These are phyloP conservation scores for Zeus faber DNA, from an alignment of 2,113 vertebrate genomes.

Conservation along the genomic window DNA sequence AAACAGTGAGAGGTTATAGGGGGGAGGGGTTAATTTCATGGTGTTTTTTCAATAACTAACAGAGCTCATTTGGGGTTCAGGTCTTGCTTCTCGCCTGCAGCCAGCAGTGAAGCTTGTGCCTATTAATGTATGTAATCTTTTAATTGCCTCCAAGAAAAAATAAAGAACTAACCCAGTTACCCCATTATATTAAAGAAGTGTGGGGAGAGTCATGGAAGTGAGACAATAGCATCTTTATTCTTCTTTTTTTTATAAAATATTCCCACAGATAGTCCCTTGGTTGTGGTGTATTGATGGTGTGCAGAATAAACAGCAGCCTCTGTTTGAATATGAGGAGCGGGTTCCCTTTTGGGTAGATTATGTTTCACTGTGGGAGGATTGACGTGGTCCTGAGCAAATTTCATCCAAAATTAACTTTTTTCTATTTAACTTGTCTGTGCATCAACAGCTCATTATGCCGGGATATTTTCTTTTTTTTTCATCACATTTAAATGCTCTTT, in stretches of 20 bases:
- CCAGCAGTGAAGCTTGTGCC: constrained; percentile 15
- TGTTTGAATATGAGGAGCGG: background rate
- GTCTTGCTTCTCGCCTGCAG: constrained; percentile 2
- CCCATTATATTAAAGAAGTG: background rate
- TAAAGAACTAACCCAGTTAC: background rate
- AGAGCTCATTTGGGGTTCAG: constrained; percentile 22
- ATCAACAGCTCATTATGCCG: constrained; percentile 14
- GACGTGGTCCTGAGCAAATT: constrained; percentile 15
- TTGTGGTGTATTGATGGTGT: constrained; percentile 4
- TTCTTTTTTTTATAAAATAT: constrained; percentile 6
- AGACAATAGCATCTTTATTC: constrained; percentile 17
- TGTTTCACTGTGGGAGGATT: constrained; percentile 11
- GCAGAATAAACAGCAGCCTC: background rate
- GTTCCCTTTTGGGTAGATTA: background rate
- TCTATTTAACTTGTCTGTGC: constrained; percentile 13
- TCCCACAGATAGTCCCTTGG: background rate
- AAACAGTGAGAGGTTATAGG: constrained; percentile 1
- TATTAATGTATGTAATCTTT: constrained; percentile 32
- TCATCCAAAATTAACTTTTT: constrained; percentile 14
- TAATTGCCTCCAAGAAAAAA: constrained; percentile 34
- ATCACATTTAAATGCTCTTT: constrained; percentile 1
- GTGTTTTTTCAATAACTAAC: constrained; percentile 50
- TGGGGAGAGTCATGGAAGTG: background rate
- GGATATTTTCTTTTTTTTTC: constrained; percentile 6
- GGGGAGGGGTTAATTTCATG: constrained; percentile 23